Evolutionary conservation across 2,113 vertebrate genomes (phyloP).

Genomic region (Dromaius novaehollandiae): DNA sequence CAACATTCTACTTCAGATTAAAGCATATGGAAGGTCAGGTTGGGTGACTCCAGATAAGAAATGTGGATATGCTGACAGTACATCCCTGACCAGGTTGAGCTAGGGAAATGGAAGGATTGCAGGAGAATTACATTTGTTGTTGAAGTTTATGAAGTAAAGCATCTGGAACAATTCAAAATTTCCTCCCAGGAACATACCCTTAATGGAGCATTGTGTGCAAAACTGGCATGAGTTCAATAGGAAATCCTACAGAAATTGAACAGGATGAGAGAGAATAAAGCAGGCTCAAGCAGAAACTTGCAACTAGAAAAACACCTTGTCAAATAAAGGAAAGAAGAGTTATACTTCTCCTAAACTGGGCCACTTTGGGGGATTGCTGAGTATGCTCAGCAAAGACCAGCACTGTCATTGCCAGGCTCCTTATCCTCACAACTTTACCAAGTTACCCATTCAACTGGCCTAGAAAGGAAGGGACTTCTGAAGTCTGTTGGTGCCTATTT

Average conservation of each 20-base stretch:
- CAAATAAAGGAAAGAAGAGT: background rate
- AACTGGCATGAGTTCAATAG: background rate
- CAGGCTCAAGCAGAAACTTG: background rate
- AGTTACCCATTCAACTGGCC: background rate
- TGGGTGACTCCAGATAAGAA: background rate
- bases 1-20: background rate
- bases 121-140: background rate
- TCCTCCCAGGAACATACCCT: background rate
- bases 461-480: background rate
- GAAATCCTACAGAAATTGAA: background rate
- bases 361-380: background rate
- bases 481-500: background rate
- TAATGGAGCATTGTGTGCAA: background rate
- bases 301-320: background rate
- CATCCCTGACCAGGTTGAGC: background rate
- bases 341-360: background rate
- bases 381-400: background rate
- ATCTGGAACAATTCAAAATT: background rate
- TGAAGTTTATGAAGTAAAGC: background rate
- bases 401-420: background rate
- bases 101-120: background rate
- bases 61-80: background rate
- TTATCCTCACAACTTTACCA: background rate
- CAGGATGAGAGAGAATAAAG: background rate
- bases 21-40: background rate